Evolutionary conservation across 2,888 invertebrate genomes (phyloP).

Genomic region (Nycteola revayana): DNA sequence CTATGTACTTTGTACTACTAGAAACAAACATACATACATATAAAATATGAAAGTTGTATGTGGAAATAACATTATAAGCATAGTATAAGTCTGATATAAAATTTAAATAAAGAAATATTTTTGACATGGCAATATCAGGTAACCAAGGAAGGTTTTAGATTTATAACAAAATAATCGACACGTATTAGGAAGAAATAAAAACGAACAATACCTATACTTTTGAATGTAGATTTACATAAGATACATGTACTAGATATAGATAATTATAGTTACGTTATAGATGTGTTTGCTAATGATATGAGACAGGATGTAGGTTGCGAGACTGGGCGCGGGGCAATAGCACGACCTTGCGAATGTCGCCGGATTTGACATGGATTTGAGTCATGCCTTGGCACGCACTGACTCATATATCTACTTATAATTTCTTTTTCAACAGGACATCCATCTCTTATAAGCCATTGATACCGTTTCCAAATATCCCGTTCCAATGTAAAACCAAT

Average conservation of each 20-base stretch:
- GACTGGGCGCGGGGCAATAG: conserved; percentile 41
- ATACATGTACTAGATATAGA: background rate
- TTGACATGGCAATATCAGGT: too few species aligned
- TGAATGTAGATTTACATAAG: background rate
- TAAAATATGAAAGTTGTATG: too few species aligned
- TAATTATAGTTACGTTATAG: conserved; percentile 15
- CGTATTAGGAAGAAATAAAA: too few species aligned
- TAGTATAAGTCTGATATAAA: too few species aligned
- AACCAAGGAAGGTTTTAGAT: too few species aligned
- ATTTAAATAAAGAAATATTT: too few species aligned
- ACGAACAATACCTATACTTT: background rate
- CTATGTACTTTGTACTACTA: too few species aligned
- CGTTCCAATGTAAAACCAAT: conserved; percentile 40
- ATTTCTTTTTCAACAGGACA: conserved; percentile 26
- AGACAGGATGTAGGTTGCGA: conserved; percentile 43
- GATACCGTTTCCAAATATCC: conserved; percentile 34
- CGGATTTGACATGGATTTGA: conserved; percentile 51
- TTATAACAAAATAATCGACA: too few species aligned
- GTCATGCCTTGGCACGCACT: conserved; percentile 39
- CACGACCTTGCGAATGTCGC: conserved; percentile 69
- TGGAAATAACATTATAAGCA: too few species aligned
- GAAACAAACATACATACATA: too few species aligned
- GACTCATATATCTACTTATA: conserved; percentile 45
- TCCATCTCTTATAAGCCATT: conserved; percentile 16
- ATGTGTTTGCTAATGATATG: conserved; percentile 24